Evolutionary conservation across 2,888 invertebrate species (phyloP).

Genomic region (Neoitamus cyanurus): DNA sequence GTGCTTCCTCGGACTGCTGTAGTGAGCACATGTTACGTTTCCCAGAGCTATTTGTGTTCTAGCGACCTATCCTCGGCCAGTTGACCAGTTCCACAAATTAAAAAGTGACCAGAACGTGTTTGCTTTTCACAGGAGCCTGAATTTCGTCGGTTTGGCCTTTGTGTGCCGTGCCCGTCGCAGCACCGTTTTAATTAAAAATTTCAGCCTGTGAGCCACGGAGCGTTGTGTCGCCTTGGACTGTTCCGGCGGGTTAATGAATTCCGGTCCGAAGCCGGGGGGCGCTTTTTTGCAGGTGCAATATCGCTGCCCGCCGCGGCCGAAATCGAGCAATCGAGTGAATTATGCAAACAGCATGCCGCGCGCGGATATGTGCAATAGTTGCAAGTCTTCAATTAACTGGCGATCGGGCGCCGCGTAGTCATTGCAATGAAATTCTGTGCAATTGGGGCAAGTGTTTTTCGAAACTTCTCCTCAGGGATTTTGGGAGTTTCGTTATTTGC

Average conservation of each 20-base stretch:
- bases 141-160: not conserved
- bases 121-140: not conserved
- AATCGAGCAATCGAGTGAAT: not conserved
- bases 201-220: not conserved
- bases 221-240: not conserved
- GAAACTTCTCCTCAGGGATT: not conserved
- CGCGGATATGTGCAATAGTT: not conserved
- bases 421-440: not conserved
- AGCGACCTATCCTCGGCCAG: not conserved
- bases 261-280: not conserved
- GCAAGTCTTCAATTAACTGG: not conserved
- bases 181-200: not conserved
- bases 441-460: not conserved
- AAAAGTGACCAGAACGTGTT: constrained; percentile 26
- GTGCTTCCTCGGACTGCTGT: not conserved
- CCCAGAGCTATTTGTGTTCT: not conserved
- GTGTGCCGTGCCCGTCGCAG: not conserved
- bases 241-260: not conserved
- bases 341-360: not conserved
- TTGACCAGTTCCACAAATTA: not conserved
- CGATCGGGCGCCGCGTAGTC: not conserved
- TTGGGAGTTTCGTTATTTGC: not conserved
- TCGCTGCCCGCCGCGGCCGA: not conserved
- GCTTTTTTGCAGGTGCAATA: not conserved
- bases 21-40: constrained; percentile 16